phyloP scores from a whole-genome alignment of 2,888 invertebrate genomes.

The Sarcophaga rosellei region DNA sequence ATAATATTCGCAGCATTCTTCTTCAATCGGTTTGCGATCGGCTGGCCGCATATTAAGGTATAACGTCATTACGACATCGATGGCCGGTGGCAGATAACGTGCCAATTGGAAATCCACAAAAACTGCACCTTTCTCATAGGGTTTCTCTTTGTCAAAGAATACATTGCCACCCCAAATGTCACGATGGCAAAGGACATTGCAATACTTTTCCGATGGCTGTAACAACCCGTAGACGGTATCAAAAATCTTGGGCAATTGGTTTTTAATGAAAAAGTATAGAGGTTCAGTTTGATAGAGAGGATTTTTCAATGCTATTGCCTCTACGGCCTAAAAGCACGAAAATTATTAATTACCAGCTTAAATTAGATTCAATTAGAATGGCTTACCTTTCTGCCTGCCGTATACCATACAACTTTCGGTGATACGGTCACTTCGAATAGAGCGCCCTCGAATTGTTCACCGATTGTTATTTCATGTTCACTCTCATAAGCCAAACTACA shows the following conservation, averaged over 20 bases:
- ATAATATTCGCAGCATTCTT: conserved; percentile 70
- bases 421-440: conserved; percentile 73
- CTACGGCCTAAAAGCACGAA: conserved; percentile 64
- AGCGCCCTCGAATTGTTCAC: conserved; percentile 70
- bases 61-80: conserved; percentile 76
- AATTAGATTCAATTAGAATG: not conserved
- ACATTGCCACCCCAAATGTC: conserved; percentile 80
- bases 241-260: conserved; percentile 73
- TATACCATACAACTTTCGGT: conserved; percentile 74
- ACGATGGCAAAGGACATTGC: conserved; percentile 81
- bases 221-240: conserved; percentile 74
- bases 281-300: conserved; percentile 71
- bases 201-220: conserved; percentile 77
- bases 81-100: conserved; percentile 77
- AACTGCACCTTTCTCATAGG: conserved; percentile 70
- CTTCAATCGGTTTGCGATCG: conserved; percentile 69
- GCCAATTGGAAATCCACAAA: conserved; percentile 79
- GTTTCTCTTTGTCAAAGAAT: conserved; percentile 72
- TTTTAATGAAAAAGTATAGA: conserved; percentile 73
- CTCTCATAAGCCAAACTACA: conserved; percentile 80
- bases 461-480: conserved; percentile 71
- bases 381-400: conserved; percentile 73
- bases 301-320: conserved; percentile 73
- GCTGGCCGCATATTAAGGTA: conserved; percentile 74
- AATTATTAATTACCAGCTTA: not conserved